These are phyloP conservation scores for Nephrocerus scutellatus DNA, from an alignment of 2,888 invertebrate genomes.

Conservation along the genomic window DNA sequence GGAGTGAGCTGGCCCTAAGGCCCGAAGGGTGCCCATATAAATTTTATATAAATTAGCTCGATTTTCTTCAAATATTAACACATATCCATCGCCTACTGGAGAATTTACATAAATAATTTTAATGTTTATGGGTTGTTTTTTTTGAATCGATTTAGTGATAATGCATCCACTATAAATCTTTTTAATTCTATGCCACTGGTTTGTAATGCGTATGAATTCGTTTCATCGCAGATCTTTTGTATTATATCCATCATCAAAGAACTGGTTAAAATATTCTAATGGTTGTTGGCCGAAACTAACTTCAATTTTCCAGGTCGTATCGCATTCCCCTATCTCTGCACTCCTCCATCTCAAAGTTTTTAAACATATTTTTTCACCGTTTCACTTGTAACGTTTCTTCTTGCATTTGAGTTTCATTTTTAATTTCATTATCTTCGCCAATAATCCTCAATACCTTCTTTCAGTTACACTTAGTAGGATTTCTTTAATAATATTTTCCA, in stretches of 20 bases:
- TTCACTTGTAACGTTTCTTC: background rate
- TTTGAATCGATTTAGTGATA: background rate
- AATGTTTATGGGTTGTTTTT: background rate
- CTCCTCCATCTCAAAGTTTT: slow-evolving; percentile 8
- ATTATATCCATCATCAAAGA: slow-evolving; percentile 7
- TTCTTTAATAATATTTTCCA: slow-evolving; percentile 7
- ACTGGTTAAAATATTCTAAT: too few relatives aligned
- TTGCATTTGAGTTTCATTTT: background rate
- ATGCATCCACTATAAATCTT: slow-evolving; percentile 4
- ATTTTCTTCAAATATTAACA: background rate
- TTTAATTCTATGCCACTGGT: slow-evolving; percentile 5
- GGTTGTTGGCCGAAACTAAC: too few relatives aligned
- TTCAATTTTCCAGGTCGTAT: slow-evolving; percentile 5
- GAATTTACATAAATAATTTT: slow-evolving; percentile 1
- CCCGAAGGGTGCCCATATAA: too few relatives aligned
- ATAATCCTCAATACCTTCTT: background rate
- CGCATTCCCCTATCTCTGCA: background rate
- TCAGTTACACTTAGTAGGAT: background rate
- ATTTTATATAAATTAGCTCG: too few relatives aligned
- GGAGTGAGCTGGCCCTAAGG: too few relatives aligned
- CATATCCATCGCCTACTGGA: too few relatives aligned
- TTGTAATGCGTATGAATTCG: slow-evolving; percentile 8
- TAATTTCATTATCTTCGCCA: background rate
- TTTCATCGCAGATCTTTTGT: slow-evolving; percentile 6
- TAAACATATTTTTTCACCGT: slow-evolving; percentile 4